These are phyloP conservation scores for Carcharodon carcharias DNA, from an alignment of 2,797 vertebrate genomes.

Conservation along the genomic window DNA sequence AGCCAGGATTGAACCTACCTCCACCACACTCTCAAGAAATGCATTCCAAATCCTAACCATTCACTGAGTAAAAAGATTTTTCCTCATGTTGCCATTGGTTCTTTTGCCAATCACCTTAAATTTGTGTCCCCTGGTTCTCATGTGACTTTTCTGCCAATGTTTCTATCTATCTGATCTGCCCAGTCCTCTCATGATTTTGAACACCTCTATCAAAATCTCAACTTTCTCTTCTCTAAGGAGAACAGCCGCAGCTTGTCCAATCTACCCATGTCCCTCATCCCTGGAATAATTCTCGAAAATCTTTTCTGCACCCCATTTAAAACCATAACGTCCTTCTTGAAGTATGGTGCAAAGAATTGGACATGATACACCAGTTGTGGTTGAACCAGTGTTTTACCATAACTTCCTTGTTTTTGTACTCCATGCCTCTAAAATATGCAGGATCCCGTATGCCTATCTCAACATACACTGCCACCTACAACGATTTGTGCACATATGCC, in stretches of 20 bases:
- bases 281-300: not conserved
- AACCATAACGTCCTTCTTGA: not conserved
- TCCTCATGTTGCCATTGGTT: not conserved
- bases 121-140: not conserved
- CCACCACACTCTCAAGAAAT: not conserved
- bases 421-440: not conserved
- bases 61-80: not conserved
- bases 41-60: not conserved
- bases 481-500: not conserved
- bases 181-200: not conserved
- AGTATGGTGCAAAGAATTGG: not conserved
- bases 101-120: not conserved
- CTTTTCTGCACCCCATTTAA: not conserved
- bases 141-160: not conserved
- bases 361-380: not conserved
- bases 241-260: not conserved
- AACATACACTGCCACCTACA: not conserved
- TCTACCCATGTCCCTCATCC: not conserved
- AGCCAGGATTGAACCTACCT: not conserved
- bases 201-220: not conserved
- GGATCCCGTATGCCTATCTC: not conserved
- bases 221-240: not conserved
- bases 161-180: not conserved
- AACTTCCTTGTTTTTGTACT: not conserved
- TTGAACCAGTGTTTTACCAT: not conserved